Evolutionary conservation across 2,797 vertebrate species (phyloP), one percentile per base, ranked within the genome.

Genomic region (Chaetodon trifasciatus): DNA sequence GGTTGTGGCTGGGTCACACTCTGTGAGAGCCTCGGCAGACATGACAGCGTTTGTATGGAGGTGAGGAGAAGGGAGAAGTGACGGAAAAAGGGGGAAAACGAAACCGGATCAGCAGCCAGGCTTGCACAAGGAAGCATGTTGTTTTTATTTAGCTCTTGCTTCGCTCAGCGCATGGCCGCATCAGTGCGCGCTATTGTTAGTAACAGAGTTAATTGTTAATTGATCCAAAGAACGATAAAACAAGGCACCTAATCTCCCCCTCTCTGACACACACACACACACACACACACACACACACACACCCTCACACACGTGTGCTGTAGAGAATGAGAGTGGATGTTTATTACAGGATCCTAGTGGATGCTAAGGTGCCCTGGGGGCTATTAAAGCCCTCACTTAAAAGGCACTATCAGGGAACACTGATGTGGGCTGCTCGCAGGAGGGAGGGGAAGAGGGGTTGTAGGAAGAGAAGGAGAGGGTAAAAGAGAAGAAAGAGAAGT

Each of bases 281-380:
- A 37, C 53, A 56, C 67, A 3, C 13, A 24, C 24, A 77, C 58
- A 81, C 24, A 40, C 39, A 13, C 60, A 55, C 78, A 66, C 71
- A 74, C 63, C 19, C 40, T 44, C 12, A 24, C 24, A 77, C 58
- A 81, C 24, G 37, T 40, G 70, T 60, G 70, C 79, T 60, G 62
- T 69, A 62, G 76, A 83, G 86, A 94, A 90, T 86, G 85, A 91
- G 88, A 91, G 82, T 93, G 89, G 81, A 89, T 90, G 89, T 93
- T 94, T 95, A 94, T 94, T 90, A 89, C 92, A 93, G 92, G 91
- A 94, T 93, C 85, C 86, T 81, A 47, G 85, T 89, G 73, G 82
- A 94, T 90, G 90, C 89, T 81, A 79, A 91, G 88, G 86, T 86
- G 86, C 91, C 89, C 81, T 74, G 78, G 89, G 91, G 91, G 84